Base-by-base conservation (phyloP, 2,113 vertebrate species). In the Uropsilus gracilis region DNA sequence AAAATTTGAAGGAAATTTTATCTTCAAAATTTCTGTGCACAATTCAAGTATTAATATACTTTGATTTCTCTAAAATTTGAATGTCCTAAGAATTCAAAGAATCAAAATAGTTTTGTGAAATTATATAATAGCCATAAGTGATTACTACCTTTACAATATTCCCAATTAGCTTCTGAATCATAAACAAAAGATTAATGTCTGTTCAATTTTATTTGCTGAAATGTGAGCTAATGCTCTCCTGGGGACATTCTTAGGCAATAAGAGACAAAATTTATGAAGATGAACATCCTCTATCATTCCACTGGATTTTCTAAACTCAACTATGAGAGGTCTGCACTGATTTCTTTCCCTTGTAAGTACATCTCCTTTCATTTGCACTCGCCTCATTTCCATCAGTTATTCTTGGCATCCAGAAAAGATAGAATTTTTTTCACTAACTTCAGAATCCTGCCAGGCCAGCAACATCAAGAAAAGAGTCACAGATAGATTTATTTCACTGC, bases 361-460 rank as follows among this genome's bases (percentile, higher is more conserved):
- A 91, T 89, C 91, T 92, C 44, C 66, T 92, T 86, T 77, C 48
- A 69, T 91, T 90, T 86, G 44, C 46, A 83, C 55, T 95, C 28
- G 12, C 44, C 57, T 95, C 55, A 76, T 69, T 96, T 95, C 73
- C 68, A 91, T 94, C 50, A 48, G 59, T 86, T 95, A 89, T 91
- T 92, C 95, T 94, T 92, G 92, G 68, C 82, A 94, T 71, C n/a
- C 63, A 94, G 72, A 95, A 95, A 92, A 90, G 81, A 73, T n/a
- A 68, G 42, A 44, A 63, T 50, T 18, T 44, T 66, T 48, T 55
- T 37, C 1, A 77, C 44, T 69, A 86, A 95, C 93, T 92, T 71
- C 42, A 81, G 81, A 87, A 71, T 82, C 42, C 42, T 92, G 46
- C 42, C 81, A 85, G 75, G 16, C 59, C 81, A 90, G 61, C n/a